Evolutionary conservation across 2,797 vertebrate genomes (phyloP).

Genomic region (Tamandua tetradactyla): DNA sequence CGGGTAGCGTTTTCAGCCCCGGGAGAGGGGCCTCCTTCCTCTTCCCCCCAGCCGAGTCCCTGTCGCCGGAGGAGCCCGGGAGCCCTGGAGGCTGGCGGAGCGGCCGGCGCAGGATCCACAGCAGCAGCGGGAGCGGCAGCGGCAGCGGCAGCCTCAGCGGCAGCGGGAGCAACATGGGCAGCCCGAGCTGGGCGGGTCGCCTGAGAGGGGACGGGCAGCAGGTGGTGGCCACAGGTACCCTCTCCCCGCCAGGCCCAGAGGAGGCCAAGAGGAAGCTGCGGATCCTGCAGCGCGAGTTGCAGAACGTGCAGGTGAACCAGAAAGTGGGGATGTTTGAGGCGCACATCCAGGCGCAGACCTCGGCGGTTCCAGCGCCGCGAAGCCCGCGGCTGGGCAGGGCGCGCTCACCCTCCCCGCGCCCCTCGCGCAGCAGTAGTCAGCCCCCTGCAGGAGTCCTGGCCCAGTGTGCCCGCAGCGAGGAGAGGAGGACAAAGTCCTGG

Average conservation of each 20-base stretch:
- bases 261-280: slow-evolving; percentile 77
- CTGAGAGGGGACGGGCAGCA: slow-evolving; percentile 68
- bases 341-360: slow-evolving; percentile 91
- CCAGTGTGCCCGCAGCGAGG: neutral
- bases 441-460: slow-evolving; percentile 52
- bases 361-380: slow-evolving; percentile 83
- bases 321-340: slow-evolving; percentile 96
- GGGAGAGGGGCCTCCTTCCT: slow-evolving; percentile 85
- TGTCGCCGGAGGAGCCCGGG: slow-evolving; percentile 75
- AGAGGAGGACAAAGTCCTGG: slow-evolving; percentile 74
- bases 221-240: slow-evolving; percentile 83
- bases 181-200: slow-evolving; percentile 83
- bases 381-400: slow-evolving; percentile 88
- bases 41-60: slow-evolving; percentile 81
- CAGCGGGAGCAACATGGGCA: slow-evolving; percentile 70
- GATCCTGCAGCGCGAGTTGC: slow-evolving; percentile 88
- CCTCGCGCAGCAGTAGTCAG: slow-evolving; percentile 77
- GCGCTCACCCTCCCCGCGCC: slow-evolving; percentile 77
- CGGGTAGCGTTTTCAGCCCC: slow-evolving; percentile 86
- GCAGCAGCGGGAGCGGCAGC: slow-evolving; percentile 79
- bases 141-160: slow-evolving; percentile 61
- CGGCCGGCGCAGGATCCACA: slow-evolving; percentile 78
- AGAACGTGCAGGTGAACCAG: slow-evolving; percentile 94
- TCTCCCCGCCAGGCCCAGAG: slow-evolving; percentile 60
- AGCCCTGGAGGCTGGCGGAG: slow-evolving; percentile 86